Percentiles rank a stretch among this genome's conserved stretches.
These are phyloP conservation scores for Globia sparganii DNA, from an alignment of 2,888 invertebrate genomes.

Conservation along the genomic window DNA sequence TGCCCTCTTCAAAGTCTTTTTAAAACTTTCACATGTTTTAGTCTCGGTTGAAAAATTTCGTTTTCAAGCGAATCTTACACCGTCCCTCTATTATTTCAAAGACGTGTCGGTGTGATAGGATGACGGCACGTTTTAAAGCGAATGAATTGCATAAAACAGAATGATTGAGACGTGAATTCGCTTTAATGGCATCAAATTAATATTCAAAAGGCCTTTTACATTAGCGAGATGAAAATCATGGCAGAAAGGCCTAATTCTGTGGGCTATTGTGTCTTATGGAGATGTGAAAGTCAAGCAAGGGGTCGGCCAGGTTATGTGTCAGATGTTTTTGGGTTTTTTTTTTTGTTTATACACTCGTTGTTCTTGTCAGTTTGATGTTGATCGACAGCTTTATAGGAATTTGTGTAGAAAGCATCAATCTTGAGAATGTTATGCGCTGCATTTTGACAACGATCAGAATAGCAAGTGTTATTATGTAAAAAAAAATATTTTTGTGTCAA, in stretches of 20 bases:
- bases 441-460: background rate
- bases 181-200: slow-evolving; percentile 70
- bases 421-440: background rate
- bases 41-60: slow-evolving; percentile 48
- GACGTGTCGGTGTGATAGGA: slow-evolving; percentile 59
- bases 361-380: slow-evolving; percentile 75
- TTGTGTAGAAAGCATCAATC: slow-evolving; percentile 20
- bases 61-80: slow-evolving; percentile 46
- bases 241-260: slow-evolving; percentile 73
- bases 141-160: slow-evolving; percentile 74
- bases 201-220: slow-evolving; percentile 69
- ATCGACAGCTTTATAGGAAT: slow-evolving; percentile 67
- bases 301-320: slow-evolving; percentile 81
- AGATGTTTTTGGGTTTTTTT: slow-evolving; percentile 72
- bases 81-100: slow-evolving; percentile 32
- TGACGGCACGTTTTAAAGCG: slow-evolving; percentile 61
- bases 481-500: background rate
- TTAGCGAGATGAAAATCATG: slow-evolving; percentile 36
- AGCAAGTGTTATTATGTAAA: too few species aligned
- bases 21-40: slow-evolving; percentile 61
- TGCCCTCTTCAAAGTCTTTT: slow-evolving; percentile 50
- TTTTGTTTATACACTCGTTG: slow-evolving; percentile 66
- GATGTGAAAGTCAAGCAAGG: slow-evolving; percentile 78
- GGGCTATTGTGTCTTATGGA: slow-evolving; percentile 71
- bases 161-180: slow-evolving; percentile 75